phyloP scores from a whole-genome alignment of 2,113 vertebrate species.

The Abramis brama region DNA sequence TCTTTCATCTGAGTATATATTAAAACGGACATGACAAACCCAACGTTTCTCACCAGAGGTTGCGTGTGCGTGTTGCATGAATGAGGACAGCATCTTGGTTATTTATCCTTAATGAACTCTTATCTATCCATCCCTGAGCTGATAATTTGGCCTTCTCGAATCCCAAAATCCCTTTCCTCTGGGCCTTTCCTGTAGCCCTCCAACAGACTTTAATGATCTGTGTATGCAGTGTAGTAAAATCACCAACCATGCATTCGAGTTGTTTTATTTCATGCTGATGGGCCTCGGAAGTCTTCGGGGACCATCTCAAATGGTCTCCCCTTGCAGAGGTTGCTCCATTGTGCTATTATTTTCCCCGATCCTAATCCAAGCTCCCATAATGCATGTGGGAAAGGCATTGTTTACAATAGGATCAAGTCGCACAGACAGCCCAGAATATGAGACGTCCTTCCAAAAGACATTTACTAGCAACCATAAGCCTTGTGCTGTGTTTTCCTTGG shows the following conservation, averaged over 20 bases:
- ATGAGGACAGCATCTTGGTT: constrained; percentile 21
- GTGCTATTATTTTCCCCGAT: constrained; percentile 52
- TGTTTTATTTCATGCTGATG: constrained; percentile 3
- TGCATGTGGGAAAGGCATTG: constrained; percentile 67
- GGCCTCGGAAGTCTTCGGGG: neutral
- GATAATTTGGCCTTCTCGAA: constrained; percentile 47
- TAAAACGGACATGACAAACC: constrained; percentile 36
- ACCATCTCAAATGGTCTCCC: constrained; percentile 44
- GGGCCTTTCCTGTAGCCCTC: constrained; percentile 53
- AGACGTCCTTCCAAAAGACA: constrained; percentile 66
- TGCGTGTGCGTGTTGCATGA: constrained; percentile 28
- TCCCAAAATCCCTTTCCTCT: constrained; percentile 24
- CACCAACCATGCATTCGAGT: neutral
- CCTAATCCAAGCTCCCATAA: constrained; percentile 57
- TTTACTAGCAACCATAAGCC: constrained; percentile 67
- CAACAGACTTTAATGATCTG: constrained; percentile 3
- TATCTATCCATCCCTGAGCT: constrained; percentile 59
- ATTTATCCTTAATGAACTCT: neutral
- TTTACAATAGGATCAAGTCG: constrained; percentile 65
- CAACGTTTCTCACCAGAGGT: constrained; percentile 31
- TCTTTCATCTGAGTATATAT: constrained; percentile 42
- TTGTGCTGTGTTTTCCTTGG: constrained; percentile 71
- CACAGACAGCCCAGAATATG: constrained; percentile 58
- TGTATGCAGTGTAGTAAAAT: neutral
- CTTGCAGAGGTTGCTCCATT: constrained; percentile 12